Percentiles rank a stretch among this genome's conserved stretches.
These are phyloP conservation scores for Scolanthus callimorphus DNA, from an alignment of 92 coral and sea anemone genomes.

Conservation along the genomic window DNA sequence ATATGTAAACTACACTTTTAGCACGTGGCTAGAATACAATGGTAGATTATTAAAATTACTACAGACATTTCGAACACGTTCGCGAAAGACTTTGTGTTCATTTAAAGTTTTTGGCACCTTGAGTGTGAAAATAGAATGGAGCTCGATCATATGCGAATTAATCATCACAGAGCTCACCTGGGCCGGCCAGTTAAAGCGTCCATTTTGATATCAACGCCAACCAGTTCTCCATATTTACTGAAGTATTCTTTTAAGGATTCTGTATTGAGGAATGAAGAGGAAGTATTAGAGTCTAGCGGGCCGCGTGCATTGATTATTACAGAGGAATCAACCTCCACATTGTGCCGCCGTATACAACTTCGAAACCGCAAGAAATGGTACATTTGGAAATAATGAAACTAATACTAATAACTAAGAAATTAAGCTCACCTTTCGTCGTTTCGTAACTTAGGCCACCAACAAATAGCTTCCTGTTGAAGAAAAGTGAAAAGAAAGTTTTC, in stretches of 20 bases:
- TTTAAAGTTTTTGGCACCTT: slow-evolving; percentile 30
- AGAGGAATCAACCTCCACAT: too few relatives aligned
- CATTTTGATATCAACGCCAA: slow-evolving; percentile 89
- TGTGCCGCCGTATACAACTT: too few relatives aligned
- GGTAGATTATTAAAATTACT: slow-evolving; percentile 18
- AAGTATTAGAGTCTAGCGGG: slow-evolving; percentile 2
- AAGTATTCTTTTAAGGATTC: slow-evolving; percentile 85
- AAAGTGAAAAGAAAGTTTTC: background rate
- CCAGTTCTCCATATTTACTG: slow-evolving; percentile 82
- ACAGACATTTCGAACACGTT: slow-evolving; percentile 40
- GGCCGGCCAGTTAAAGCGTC: slow-evolving; percentile 91
- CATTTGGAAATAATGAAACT: background rate
- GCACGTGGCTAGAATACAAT: slow-evolving; percentile 34
- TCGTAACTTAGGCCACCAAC: slow-evolving; percentile 99
- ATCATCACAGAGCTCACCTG: slow-evolving; percentile 44
- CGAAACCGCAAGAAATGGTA: slow-evolving; percentile 16
- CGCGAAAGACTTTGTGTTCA: slow-evolving; percentile 24
- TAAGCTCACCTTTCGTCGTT: slow-evolving; percentile 81
- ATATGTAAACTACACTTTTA: slow-evolving; percentile 57
- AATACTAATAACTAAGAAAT: background rate
- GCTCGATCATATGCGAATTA: background rate
- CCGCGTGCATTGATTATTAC: too few relatives aligned
- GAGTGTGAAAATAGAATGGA: slow-evolving; percentile 4
- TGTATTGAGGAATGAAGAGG: slow-evolving; percentile 32
- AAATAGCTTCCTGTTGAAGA: slow-evolving; percentile 85